Base-by-base conservation (phyloP, 2,797 vertebrate species). In the Macropus fuliginosus region DNA sequence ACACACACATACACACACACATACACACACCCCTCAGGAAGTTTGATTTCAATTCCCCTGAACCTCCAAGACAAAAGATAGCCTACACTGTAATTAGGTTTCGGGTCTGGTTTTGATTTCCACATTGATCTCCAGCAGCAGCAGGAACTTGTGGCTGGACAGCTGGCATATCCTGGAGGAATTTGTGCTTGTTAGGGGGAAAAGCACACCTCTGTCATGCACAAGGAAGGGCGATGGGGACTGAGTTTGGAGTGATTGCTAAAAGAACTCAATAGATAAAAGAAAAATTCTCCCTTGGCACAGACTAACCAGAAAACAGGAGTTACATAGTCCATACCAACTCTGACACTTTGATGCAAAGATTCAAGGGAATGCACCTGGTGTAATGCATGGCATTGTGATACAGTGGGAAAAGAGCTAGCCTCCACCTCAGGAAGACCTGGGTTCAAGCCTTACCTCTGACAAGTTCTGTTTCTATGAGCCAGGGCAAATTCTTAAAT, bases 141-240 rank as follows among this genome's bases (percentile, higher is more conserved):
- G 95, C 92, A 97, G 92, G 91, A 97, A 94, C 93, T 54, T 98
- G 96, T 98, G 97, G 94, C 97, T 98, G 98, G 97, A 98, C 97
- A 98, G 98, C 96, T 97, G 96, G 94, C 93, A 98, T 95, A 97
- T 97, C 93, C 95, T 56, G 74, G 93, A 97, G 95, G 93, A 97
- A 95, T 97, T 18, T 91, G 74, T 94, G 90, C 52, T 95, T 97
- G 93, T 96, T 95, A 74, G 56, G 92, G 95, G 89, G 90, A 91
- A 97, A 93, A 96, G 97, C 59, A 97, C 74, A 97, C 95, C 96
- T 56, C 81, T 94, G 94, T 95, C 93, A 97, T 97, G 81, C 62
- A 97, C 55, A 96, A 97, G 66, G 74, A 40, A 81, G 74, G 29
- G 21, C 18, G 2, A 46, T 81, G 21, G 21, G 40, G 74, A 46